Base-by-base conservation (phyloP, 2,888 invertebrate species). In the Anagyrus pseudococci region DNA sequence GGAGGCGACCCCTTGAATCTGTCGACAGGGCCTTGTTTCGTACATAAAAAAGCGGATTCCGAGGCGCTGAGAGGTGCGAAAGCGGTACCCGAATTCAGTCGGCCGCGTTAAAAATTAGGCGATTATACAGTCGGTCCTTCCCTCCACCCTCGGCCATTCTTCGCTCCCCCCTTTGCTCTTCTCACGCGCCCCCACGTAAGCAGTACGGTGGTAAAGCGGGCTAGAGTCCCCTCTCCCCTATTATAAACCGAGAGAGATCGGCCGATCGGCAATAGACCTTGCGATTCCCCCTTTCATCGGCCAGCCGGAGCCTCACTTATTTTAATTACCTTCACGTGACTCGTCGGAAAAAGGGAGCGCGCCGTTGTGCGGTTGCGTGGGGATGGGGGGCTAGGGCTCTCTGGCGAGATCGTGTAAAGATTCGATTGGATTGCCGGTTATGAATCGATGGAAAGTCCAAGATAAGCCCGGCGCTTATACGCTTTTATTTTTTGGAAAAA, bases 281-380 rank as follows among this genome's bases (percentile, higher is more conserved):
- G 73, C n/a, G n/a, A n/a, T n/a, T n/a, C n/a, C n/a, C n/a, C n/a
- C n/a, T n/a, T n/a, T n/a, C n/a, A n/a, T n/a, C n/a, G n/a, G n/a
- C n/a, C n/a, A n/a, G n/a, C n/a, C n/a, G n/a, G n/a, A n/a, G n/a
- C n/a, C 22, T 10, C 71, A 77, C 73, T 78, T 78, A 77, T 75
- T 73, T 77, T 79, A 77, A 79, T 79, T 78, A 78, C 77, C 77
- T 75, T 73, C 74, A 77, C 77, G 75, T 79, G 77, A 78, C 77
- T 79, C 73, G 77, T 71, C 76, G 73, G 73, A 79, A 77, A 76
- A 69, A 25, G 26, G 10, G 44, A 43, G 20, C 22, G 20, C 10
- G 22, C 23, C n/a, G n/a, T n/a, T 4, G 53, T 40, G 22, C 22
- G 43, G 1, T 53, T 8, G 2, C 46, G 13, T 17, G 20, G 17